These are phyloP conservation scores for Haliclona indistincta DNA, from an alignment of 37 sponge, comb jelly and placozoan genomes.

Conservation along the genomic window DNA sequence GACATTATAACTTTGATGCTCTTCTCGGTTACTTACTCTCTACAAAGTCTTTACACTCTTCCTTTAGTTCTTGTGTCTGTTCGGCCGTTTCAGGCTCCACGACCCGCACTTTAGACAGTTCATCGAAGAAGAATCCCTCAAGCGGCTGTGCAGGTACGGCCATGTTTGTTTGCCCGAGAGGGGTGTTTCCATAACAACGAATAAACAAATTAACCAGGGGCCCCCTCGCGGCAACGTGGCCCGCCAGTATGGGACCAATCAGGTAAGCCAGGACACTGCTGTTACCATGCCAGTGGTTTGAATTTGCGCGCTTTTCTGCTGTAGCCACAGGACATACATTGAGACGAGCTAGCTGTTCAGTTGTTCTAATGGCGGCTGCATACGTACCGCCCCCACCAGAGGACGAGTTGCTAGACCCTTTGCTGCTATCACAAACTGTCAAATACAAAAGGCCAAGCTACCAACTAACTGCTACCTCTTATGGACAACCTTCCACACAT, in stretches of 20 bases:
- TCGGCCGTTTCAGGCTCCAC: constrained; percentile 62
- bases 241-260: too few relatives aligned
- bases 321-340: too few relatives aligned
- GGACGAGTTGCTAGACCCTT: constrained; percentile 36
- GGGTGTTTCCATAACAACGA: too few relatives aligned
- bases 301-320: too few relatives aligned
- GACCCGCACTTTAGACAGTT: constrained; percentile 87
- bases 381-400: constrained; percentile 63
- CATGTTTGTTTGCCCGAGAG: constrained; percentile 18
- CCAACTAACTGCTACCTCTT: neutral
- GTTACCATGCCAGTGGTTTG: too few relatives aligned
- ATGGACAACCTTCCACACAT: too few relatives aligned
- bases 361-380: constrained; percentile 31
- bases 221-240: too few relatives aligned
- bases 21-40: constrained; percentile 73
- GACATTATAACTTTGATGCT: neutral
- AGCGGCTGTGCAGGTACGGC: constrained; percentile 54
- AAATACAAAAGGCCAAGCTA: neutral
- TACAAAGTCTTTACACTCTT: constrained; percentile 95
- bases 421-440: constrained; percentile 5
- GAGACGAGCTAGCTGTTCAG: too few relatives aligned
- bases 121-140: constrained; percentile 83
- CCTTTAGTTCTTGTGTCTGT: constrained; percentile 78
- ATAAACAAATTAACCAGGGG: too few relatives aligned
- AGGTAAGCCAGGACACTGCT: too few relatives aligned